phyloP scores from a whole-genome alignment of 1,140 invertebrate genomes.

The Metopolophium dirhodum region DNA sequence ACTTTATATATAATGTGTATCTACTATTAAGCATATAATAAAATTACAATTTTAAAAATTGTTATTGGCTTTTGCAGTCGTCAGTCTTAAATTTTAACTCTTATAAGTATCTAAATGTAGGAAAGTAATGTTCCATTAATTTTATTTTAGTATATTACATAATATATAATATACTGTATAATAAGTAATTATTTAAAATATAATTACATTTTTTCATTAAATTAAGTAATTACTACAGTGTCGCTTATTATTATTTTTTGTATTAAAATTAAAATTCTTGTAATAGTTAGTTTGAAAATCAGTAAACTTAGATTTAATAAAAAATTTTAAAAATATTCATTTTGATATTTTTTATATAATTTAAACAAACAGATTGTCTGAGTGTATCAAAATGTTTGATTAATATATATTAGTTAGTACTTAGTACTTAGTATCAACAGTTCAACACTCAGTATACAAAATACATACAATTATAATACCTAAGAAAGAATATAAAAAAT shows the following conservation, averaged over 20 bases:
- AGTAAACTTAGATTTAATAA: not conserved
- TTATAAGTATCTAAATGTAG: not conserved
- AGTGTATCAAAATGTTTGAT: not conserved
- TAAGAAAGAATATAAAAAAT: not conserved
- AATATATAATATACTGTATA: not conserved
- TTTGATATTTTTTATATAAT: not conserved
- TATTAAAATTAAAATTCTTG: not conserved
- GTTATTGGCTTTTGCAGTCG: not conserved
- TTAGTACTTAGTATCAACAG: no score
- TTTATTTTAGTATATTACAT: not conserved
- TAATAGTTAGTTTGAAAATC: not conserved
- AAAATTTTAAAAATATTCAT: no score
- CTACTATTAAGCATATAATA: not conserved
- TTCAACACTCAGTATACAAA: not conserved
- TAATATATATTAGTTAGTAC: not conserved
- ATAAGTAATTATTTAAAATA: not conserved
- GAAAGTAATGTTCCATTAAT: not conserved
- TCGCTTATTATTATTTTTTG: not conserved
- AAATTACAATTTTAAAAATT: not conserved
- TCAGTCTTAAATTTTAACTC: not conserved
- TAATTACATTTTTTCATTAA: no score
- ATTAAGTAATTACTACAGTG: not conserved
- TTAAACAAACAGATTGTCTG: not conserved
- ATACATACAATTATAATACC: not conserved
- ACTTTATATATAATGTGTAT: not conserved